These are phyloP conservation scores for Semicossyphus pulcher DNA, from an alignment of 2,113 vertebrate species.

Conservation along the genomic window DNA sequence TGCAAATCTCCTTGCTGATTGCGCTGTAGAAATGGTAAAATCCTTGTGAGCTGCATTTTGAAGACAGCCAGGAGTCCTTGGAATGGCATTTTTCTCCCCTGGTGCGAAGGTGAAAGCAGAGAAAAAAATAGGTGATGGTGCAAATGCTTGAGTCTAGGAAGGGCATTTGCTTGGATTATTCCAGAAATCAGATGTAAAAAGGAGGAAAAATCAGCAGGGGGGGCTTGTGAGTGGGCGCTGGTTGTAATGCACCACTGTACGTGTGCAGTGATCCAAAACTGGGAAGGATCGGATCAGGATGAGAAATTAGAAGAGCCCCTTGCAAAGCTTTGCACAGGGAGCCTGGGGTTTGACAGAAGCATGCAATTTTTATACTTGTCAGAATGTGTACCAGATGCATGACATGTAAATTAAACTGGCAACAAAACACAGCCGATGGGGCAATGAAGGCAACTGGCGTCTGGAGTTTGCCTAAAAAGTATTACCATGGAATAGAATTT, in stretches of 20 bases:
- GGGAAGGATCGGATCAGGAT: slow-evolving; percentile 62
- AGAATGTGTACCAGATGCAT: slow-evolving; percentile 68
- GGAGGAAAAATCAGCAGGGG: slow-evolving; percentile 1
- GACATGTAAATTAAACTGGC: slow-evolving; percentile 78
- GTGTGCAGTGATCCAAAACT: slow-evolving; percentile 68
- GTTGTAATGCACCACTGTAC: slow-evolving; percentile 34
- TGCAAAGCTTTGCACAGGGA: slow-evolving; percentile 47
- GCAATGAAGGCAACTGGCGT: slow-evolving; percentile 53
- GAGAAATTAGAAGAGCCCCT: slow-evolving; percentile 51
- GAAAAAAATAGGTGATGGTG: not conserved
- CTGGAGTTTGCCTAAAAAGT: slow-evolving; percentile 58
- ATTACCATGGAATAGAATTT: slow-evolving; percentile 44
- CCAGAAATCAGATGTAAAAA: slow-evolving; percentile 37
- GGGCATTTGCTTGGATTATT: slow-evolving; percentile 46
- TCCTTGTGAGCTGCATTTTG: slow-evolving; percentile 1
- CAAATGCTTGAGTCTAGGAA: slow-evolving; percentile 19
- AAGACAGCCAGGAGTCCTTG: slow-evolving; percentile 25
- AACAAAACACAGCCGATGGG: slow-evolving; percentile 62
- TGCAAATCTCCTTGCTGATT: slow-evolving; percentile 11
- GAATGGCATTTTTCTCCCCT: slow-evolving; percentile 45
- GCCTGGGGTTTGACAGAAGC: slow-evolving; percentile 70
- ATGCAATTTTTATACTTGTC: slow-evolving; percentile 75
- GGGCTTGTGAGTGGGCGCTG: slow-evolving; percentile 16
- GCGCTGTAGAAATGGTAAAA: not conserved
- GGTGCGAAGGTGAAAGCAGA: slow-evolving; percentile 1